These are phyloP conservation scores for Apotomis turbidana DNA, from an alignment of 2,888 invertebrate species.

Conservation along the genomic window DNA sequence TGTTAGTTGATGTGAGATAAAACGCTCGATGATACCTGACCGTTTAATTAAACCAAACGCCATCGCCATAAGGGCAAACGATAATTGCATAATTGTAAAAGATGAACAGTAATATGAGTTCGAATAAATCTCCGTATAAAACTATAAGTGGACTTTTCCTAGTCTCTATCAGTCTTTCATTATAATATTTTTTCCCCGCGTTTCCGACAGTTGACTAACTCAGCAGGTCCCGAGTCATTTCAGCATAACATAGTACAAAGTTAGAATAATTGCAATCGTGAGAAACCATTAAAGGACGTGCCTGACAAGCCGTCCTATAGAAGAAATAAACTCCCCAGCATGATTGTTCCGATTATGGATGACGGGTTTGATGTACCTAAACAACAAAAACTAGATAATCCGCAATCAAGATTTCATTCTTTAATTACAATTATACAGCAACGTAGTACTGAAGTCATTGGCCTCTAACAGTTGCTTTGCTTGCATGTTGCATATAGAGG, in stretches of 20 bases:
- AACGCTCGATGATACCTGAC: neutral
- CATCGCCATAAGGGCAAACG: neutral
- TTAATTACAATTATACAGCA: constrained; percentile 12
- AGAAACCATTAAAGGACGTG: constrained; percentile 35
- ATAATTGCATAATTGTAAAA: neutral
- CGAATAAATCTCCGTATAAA: constrained; percentile 1
- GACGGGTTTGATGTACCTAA: constrained; percentile 26
- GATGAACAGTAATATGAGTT: neutral
- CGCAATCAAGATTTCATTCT: constrained; percentile 34
- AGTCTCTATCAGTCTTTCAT: constrained; percentile 5
- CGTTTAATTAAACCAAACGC: neutral
- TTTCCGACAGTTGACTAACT: constrained; percentile 12
- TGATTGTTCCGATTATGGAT: constrained; percentile 33
- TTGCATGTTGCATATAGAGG: too few species aligned
- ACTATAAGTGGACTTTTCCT: constrained; percentile 11
- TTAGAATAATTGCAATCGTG: constrained; percentile 33
- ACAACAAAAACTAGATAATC: constrained; percentile 26
- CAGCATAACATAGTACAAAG: constrained; percentile 7
- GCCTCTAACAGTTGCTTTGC: constrained; percentile 1
- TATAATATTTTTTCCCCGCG: constrained; percentile 5
- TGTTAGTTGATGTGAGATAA: neutral
- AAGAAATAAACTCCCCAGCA: constrained; percentile 35
- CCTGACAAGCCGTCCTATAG: constrained; percentile 28
- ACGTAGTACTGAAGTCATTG: constrained; percentile 7
- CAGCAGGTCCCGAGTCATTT: constrained; percentile 8